Evolutionary conservation across 2,888 invertebrate genomes (phyloP).

Genomic region (Polymixis flavicincta): DNA sequence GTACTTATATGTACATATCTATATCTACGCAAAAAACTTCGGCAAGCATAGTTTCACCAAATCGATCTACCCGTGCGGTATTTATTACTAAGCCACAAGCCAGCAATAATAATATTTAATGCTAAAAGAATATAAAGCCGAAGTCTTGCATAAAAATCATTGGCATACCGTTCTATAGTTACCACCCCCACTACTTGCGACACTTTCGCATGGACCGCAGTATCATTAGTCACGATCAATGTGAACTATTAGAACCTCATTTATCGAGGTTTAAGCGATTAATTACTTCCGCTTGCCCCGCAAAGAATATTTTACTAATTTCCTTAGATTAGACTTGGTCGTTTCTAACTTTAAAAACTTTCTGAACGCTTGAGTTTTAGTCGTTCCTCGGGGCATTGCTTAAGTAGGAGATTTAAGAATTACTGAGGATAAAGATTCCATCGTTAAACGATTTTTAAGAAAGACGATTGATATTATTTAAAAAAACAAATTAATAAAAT

Average conservation of each 20-base stretch:
- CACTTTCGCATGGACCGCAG: conserved; percentile 16
- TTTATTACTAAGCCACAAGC: too few species aligned
- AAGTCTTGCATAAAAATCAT: neutral
- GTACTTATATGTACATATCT: too few species aligned
- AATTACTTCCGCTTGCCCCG: conserved; percentile 46
- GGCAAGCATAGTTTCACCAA: too few species aligned
- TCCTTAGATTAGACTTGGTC: conserved; percentile 38
- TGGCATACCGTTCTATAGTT: neutral
- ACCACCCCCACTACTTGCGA: conserved; percentile 20
- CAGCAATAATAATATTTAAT: neutral
- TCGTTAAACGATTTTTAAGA: neutral
- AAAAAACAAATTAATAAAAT: too few species aligned
- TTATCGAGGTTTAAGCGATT: conserved; percentile 48
- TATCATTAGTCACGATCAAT: conserved; percentile 50
- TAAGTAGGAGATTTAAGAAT: neutral
- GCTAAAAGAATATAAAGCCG: too few species aligned
- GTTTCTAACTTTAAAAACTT: conserved; percentile 26
- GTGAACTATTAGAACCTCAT: conserved; percentile 56
- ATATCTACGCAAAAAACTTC: too few species aligned
- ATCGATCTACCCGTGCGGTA: too few species aligned
- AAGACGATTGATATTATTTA: neutral
- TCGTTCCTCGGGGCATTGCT: conserved; percentile 32
- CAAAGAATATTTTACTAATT: conserved; percentile 54
- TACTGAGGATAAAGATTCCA: neutral
- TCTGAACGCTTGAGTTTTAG: conserved; percentile 9